Base-by-base conservation (phyloP, 2,888 invertebrate genomes). In the Aphodius sticticus region DNA sequence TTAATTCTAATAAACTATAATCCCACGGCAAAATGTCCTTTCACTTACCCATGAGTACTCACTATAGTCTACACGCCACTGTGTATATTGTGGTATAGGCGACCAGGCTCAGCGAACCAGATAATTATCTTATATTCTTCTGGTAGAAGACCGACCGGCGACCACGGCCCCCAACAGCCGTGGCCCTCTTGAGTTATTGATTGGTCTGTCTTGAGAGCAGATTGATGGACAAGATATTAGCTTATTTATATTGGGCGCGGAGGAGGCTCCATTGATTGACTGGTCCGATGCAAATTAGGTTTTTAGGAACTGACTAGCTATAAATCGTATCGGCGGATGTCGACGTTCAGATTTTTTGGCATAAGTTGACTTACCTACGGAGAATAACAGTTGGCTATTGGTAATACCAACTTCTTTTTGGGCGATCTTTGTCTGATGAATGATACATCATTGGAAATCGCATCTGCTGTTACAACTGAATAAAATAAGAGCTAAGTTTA, bases 121-220 rank as follows among this genome's bases (percentile, higher is more conserved):
- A 74, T 74, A 74, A 74, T 74, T 74, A 74, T 74, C 74, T 74
- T 74, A 74, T 74, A 53, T 53, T 53, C 53, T 5, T 53, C 53
- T 1, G 53, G 53, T 53, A 53, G 53, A 12, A 53, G 53, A 53
- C 74, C n/a, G 35, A 35, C 74, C 37, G 36, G 36, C n/a, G 35
- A 74, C 74, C 36, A n/a, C 9, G n/a, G 16, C 5, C 74, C 74
- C 37, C 74, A 36, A 36, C 74, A 35, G 35, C n/a, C n/a, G 37
- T 74, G 74, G 35, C 74, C 36, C 74, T 35, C 37, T 35, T 37
- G 36, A 36, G 74, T 74, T 74, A 74, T 74, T 74, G 74, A 74
- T 74, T 74, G 74, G 74, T 74, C 74, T 74, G 74, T 36, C 74
- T 74, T 74, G 70, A 7, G 36, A 53, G 74, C 35, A 35, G 74